phyloP scores from a whole-genome alignment of 2,888 invertebrate genomes.

The Watsonalla binaria region DNA sequence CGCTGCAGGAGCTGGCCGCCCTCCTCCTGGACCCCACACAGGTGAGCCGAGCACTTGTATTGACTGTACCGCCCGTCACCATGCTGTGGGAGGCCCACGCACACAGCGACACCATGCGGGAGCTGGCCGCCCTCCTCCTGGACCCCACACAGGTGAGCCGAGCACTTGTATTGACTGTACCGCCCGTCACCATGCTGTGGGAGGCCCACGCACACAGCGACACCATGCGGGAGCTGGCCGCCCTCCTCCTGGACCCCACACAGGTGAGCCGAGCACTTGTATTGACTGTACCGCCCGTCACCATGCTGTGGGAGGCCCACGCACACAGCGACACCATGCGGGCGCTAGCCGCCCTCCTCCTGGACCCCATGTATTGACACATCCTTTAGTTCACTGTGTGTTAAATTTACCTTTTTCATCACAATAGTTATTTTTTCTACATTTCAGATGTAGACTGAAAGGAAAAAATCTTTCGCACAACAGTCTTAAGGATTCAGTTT shows the following conservation, averaged over 20 bases:
- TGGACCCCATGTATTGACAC: slow-evolving; percentile 2
- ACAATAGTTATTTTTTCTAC: too few relatives aligned
- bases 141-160: slow-evolving; percentile 4
- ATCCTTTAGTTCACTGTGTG: too few relatives aligned
- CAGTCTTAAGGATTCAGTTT: too few relatives aligned
- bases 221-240: slow-evolving; percentile 79
- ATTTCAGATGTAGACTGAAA: too few relatives aligned
- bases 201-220: slow-evolving; percentile 80
- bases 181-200: too few relatives aligned
- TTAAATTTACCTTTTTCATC: too few relatives aligned
- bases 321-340: slow-evolving; percentile 75
- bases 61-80: too few relatives aligned
- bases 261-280: background rate
- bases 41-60: background rate
- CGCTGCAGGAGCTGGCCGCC: slow-evolving; percentile 80
- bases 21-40: slow-evolving; percentile 41
- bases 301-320: too few relatives aligned
- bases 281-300: too few relatives aligned
- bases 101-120: slow-evolving; percentile 80
- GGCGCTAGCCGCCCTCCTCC: slow-evolving; percentile 77
- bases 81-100: slow-evolving; percentile 56
- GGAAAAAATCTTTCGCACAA: too few relatives aligned
- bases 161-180: too few relatives aligned
- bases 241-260: slow-evolving; percentile 48
- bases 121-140: slow-evolving; percentile 77